Evolutionary conservation across 2,888 invertebrate species (phyloP).

Genomic region (Mesoligia furuncula): DNA sequence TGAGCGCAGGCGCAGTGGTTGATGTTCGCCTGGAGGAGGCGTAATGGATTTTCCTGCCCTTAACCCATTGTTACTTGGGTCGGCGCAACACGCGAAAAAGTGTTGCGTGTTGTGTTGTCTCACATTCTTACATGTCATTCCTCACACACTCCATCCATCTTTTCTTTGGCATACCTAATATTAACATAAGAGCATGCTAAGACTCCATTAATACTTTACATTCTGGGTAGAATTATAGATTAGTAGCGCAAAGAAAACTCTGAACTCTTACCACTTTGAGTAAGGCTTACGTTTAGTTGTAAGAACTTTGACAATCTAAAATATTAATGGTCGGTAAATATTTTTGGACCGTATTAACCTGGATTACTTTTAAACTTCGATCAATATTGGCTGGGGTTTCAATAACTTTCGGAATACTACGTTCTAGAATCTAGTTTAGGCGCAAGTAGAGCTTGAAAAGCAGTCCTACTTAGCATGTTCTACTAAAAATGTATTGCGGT

Average conservation of each 20-base stretch:
- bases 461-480: not conserved
- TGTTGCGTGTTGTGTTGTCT: not conserved
- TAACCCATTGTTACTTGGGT: not conserved
- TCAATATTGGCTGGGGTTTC: slow-evolving; percentile 23
- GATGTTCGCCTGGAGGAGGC: no score
- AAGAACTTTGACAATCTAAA: slow-evolving; percentile 51
- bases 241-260: slow-evolving; percentile 26
- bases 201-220: slow-evolving; percentile 8
- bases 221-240: slow-evolving; percentile 20
- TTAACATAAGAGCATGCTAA: not conserved
- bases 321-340: slow-evolving; percentile 48
- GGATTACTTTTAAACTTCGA: slow-evolving; percentile 45
- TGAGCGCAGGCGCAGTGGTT: no score
- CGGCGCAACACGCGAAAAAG: not conserved
- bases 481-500: not conserved
- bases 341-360: slow-evolving; percentile 33
- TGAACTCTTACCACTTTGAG: slow-evolving; percentile 10
- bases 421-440: not conserved
- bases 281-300: slow-evolving; percentile 32
- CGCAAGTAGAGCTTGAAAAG: not conserved
- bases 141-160: not conserved
- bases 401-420: slow-evolving; percentile 9
- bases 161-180: not conserved
- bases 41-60: no score
- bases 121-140: not conserved